phyloP scores from a whole-genome alignment of 2,113 vertebrate genomes.

The Gnathonemus echidnorhynchus region DNA sequence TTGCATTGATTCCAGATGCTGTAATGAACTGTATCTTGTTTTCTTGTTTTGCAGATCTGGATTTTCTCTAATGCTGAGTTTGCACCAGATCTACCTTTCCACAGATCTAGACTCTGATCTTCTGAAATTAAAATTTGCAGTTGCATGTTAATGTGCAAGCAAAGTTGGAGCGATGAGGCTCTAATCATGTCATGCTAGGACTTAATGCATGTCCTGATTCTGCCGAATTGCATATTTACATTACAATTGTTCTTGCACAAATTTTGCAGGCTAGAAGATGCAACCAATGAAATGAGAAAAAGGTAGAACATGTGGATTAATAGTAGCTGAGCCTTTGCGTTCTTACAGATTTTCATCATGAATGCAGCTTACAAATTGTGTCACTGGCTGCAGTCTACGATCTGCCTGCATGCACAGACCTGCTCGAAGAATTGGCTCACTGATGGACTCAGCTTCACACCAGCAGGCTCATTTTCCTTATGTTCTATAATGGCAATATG shows the following conservation, averaged over 20 bases:
- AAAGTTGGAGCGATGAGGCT: too few species aligned
- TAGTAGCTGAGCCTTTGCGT: neutral
- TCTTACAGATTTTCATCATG: neutral
- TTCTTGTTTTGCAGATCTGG: neutral
- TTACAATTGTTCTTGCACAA: neutral
- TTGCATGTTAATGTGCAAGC: neutral
- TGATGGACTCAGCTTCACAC: neutral
- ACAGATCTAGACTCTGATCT: neutral
- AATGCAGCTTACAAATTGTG: too few species aligned
- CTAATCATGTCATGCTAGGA: too few species aligned
- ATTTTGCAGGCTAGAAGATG: neutral
- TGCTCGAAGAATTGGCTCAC: neutral
- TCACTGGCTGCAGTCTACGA: neutral
- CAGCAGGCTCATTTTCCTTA: neutral
- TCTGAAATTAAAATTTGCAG: neutral
- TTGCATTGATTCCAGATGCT: neutral
- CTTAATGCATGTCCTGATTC: too few species aligned
- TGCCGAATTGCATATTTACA: neutral
- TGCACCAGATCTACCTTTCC: neutral
- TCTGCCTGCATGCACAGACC: neutral
- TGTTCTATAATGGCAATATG: neutral
- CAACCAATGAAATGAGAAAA: neutral
- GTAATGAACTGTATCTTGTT: neutral
- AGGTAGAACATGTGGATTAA: neutral
- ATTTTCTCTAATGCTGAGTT: neutral